Evolutionary conservation across 2,797 vertebrate species (phyloP).

Genomic region (Todus mexicanus): DNA sequence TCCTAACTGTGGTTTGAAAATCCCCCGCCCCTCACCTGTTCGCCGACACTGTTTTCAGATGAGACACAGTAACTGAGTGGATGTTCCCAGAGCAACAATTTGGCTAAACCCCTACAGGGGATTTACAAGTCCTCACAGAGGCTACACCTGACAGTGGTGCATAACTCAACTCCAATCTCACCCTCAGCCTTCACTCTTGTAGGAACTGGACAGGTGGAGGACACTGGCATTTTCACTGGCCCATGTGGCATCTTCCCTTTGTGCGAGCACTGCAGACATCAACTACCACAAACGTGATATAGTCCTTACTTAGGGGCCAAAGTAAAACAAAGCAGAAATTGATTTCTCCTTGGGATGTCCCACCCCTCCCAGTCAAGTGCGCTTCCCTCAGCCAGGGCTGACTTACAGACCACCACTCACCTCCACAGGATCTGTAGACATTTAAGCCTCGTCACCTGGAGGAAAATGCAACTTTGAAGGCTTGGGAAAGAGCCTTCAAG

Average conservation of each 20-base stretch:
- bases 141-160: not conserved
- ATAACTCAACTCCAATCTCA: not conserved
- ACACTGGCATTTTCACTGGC: not conserved
- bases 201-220: not conserved
- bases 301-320: not conserved
- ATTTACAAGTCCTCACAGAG: not conserved
- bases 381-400: not conserved
- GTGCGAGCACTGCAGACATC: not conserved
- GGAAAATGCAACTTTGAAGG: not conserved
- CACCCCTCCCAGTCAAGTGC: not conserved
- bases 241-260: not conserved
- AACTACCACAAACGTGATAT: not conserved
- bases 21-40: fast-evolving
- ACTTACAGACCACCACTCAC: not conserved
- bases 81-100: not conserved
- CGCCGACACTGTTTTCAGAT: not conserved
- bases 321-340: not conserved
- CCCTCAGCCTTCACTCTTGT: not conserved
- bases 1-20: not conserved
- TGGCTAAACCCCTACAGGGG: not conserved
- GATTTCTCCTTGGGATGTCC: not conserved
- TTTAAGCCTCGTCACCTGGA: not conserved
- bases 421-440: not conserved
- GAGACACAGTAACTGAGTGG: not conserved
- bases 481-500: not conserved